Evolutionary conservation across 2,888 invertebrate genomes (phyloP).

Genomic region (Pandemis cinnamomeana): DNA sequence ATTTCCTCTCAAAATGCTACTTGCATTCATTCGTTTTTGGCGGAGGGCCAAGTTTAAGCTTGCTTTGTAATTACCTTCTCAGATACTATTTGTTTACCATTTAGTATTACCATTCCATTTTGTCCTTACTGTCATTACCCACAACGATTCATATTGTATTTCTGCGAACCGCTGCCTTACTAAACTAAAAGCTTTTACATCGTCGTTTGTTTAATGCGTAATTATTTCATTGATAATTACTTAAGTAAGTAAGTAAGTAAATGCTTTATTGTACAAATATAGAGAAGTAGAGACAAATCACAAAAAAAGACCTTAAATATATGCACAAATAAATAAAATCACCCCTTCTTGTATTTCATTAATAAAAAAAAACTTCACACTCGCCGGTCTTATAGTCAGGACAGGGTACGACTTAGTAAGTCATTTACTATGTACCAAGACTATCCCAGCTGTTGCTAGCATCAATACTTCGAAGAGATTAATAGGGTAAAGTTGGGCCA

Average conservation of each 20-base stretch:
- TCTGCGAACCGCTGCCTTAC: too few species aligned
- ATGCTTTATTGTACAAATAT: too few species aligned
- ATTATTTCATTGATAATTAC: not conserved
- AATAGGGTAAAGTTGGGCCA: conserved; percentile 34
- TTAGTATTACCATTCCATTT: not conserved
- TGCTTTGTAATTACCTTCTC: not conserved
- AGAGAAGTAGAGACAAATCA: too few species aligned
- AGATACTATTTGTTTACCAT: too few species aligned
- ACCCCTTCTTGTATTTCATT: not conserved
- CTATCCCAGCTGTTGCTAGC: conserved; percentile 15
- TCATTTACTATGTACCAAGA: not conserved
- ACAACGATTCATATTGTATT: not conserved
- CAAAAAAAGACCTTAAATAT: too few species aligned
- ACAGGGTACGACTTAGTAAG: not conserved
- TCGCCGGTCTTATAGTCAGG: not conserved
- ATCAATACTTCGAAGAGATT: conserved; percentile 19
- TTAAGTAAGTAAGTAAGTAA: too few species aligned
- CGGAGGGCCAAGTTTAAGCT: not conserved
- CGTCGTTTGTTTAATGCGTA: not conserved
- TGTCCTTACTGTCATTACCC: not conserved
- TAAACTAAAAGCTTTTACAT: too few species aligned
- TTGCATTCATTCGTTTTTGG: not conserved
- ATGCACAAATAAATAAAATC: too few species aligned
- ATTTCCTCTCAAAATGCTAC: not conserved
- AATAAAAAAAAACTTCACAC: not conserved